Percentiles rank a stretch among this genome's conserved stretches.
Conservation (phyloP, 2,113 vertebrate genomes). For the Eupsittula cactorum region DNA sequence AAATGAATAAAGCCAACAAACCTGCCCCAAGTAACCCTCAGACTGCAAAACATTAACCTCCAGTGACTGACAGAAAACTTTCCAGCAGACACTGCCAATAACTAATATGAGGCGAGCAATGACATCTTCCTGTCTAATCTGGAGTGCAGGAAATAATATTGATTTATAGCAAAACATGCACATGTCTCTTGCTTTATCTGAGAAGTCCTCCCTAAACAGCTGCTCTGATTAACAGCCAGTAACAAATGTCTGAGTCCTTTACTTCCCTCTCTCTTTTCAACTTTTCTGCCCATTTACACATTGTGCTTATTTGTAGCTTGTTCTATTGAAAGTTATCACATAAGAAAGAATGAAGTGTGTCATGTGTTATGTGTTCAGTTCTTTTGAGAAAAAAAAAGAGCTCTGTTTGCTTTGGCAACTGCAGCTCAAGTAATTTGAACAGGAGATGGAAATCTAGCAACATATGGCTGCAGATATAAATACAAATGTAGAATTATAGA, state of each 20-base stretch:
- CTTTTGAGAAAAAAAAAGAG: conserved; percentile 6
- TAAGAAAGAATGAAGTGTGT: conserved; percentile 37
- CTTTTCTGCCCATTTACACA: conserved; percentile 30
- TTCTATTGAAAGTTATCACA: conserved; percentile 63
- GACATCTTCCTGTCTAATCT: not conserved
- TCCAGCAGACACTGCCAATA: not conserved
- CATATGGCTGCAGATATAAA: conserved; percentile 67
- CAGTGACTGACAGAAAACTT: not conserved
- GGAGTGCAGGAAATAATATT: not conserved
- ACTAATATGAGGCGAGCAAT: not conserved
- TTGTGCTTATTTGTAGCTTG: not conserved
- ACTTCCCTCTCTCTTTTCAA: not conserved
- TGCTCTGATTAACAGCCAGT: not conserved
- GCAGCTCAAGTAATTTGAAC: conserved; percentile 66
- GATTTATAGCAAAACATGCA: not conserved
- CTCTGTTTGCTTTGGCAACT: conserved; percentile 74
- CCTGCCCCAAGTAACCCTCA: fast-evolving
- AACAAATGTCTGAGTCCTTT: not conserved
- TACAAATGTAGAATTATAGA: conserved; percentile 61
- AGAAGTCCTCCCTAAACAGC: not conserved
- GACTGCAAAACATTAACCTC: not conserved
- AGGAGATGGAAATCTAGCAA: conserved; percentile 66
- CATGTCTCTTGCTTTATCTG: not conserved
- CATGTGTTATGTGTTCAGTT: conserved; percentile 22
- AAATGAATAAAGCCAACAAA: not conserved